Base-by-base conservation (phyloP, 1,140 invertebrate genomes). In the Trachymyrmex cornetzi region DNA sequence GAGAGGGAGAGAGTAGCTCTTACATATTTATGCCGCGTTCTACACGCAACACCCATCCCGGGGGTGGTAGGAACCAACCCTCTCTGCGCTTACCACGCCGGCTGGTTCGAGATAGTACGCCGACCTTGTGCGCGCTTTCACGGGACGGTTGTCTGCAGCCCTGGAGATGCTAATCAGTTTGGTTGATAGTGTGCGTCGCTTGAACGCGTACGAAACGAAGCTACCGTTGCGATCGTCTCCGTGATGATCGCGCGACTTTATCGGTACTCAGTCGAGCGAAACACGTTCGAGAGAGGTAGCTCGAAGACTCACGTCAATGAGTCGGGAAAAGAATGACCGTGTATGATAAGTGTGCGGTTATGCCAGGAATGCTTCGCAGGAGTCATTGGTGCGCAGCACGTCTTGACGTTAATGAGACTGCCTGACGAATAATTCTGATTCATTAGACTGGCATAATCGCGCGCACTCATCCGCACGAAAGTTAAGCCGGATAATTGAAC, bases 1-100 rank as follows among this genome's bases (percentile, higher is more conserved):
- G 34, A 12, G 14, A 66, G 64, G 38, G 93, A 92, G 92, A 86
- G 93, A 92, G 93, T 94, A 93, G 93, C 94, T 95, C 94, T 95
- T 95, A 95, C 94, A 95, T 95, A 95, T 95, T 95, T 95, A 95
- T 95, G 90, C 85, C 89, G 89, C 87, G 90, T 91, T 90, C 90
- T 91, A 90, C 90, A 90, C 90, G 90, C 90, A 90, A 91, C 90
- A 91, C 90, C 89, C 89, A 88, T 90, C 89, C 61, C 55, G 74
- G 89, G 81, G 86, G 77, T 79, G 82, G 89, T 57, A 59, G 89
- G 82, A 80, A 90, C 61, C 67, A 90, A 88, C 89, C 90, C 90
- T 74, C 87, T 90, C 89, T 75, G 82, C 67, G 50, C 61, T 85
- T 79, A 66, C 80, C 66, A 77, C 30, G 64, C 80, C 86, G 48